Conservation (phyloP, 2,797 vertebrate species). For the Podargus strigoides region DNA sequence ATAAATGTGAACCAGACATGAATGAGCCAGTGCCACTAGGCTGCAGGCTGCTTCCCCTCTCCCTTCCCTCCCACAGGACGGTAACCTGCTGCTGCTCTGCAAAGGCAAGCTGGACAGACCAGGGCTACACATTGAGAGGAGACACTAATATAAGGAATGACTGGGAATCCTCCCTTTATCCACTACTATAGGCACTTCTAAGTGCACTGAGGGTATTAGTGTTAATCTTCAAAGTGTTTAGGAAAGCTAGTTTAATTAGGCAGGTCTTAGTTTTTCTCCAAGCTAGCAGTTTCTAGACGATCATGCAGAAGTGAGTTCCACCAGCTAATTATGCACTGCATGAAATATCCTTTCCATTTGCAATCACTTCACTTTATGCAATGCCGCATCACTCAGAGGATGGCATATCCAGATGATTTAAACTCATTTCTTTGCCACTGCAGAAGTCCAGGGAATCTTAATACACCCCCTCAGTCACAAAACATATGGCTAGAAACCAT, state of each 20-base stretch:
- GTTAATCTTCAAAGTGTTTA: neutral
- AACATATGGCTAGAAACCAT: neutral
- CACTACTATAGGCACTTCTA: neutral
- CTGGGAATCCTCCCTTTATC: neutral
- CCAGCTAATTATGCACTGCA: neutral
- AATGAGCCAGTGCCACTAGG: neutral
- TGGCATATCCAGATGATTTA: neutral
- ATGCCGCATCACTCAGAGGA: neutral
- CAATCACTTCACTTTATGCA: neutral
- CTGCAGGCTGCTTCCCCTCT: neutral
- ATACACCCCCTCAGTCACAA: conserved; percentile 4
- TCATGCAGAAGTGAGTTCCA: neutral
- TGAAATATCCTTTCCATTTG: neutral
- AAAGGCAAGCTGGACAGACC: neutral
- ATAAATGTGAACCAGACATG: neutral
- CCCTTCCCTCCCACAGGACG: neutral
- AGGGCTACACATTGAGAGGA: neutral
- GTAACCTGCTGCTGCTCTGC: neutral
- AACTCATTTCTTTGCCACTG: neutral
- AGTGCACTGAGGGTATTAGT: neutral
- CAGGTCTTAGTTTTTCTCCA: neutral
- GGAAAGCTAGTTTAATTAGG: neutral
- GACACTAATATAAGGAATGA: neutral
- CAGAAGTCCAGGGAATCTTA: neutral
- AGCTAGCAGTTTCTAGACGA: neutral